Evolutionary conservation across 2,797 vertebrate species (phyloP).

Genomic region (Acomys russatus): DNA sequence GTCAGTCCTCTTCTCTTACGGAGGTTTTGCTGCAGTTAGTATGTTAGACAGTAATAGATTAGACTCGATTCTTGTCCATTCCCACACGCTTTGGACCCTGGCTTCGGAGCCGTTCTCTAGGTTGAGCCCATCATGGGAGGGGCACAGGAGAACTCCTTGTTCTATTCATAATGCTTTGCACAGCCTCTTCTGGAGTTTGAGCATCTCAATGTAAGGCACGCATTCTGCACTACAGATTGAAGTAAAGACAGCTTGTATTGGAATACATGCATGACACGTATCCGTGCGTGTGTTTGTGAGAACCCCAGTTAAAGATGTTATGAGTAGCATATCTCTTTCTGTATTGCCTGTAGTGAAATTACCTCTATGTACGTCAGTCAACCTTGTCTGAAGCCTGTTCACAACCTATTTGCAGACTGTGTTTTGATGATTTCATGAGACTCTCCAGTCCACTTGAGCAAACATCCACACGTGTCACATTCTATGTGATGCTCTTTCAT

Average conservation of each 20-base stretch:
- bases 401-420: background rate
- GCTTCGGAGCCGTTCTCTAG: too few relatives aligned
- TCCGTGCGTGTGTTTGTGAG: background rate
- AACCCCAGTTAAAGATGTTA: background rate
- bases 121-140: background rate
- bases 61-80: background rate
- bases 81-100: background rate
- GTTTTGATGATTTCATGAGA: conserved; percentile 58
- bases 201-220: too few relatives aligned
- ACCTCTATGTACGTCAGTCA: background rate
- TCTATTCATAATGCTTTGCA: background rate
- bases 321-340: background rate
- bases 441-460: conserved; percentile 49
- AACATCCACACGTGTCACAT: conserved; percentile 67
- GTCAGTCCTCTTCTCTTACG: background rate
- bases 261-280: background rate
- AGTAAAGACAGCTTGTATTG: background rate
- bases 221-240: background rate
- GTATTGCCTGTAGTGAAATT: conserved; percentile 30
- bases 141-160: background rate
- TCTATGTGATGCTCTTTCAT: conserved; percentile 55
- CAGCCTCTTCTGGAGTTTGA: background rate
- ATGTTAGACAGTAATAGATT: background rate
- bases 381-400: background rate
- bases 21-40: background rate